Evolutionary conservation across 2,797 vertebrate species (phyloP), one percentile per base, ranked within the genome.

Genomic region (Malacoraja senta): DNA sequence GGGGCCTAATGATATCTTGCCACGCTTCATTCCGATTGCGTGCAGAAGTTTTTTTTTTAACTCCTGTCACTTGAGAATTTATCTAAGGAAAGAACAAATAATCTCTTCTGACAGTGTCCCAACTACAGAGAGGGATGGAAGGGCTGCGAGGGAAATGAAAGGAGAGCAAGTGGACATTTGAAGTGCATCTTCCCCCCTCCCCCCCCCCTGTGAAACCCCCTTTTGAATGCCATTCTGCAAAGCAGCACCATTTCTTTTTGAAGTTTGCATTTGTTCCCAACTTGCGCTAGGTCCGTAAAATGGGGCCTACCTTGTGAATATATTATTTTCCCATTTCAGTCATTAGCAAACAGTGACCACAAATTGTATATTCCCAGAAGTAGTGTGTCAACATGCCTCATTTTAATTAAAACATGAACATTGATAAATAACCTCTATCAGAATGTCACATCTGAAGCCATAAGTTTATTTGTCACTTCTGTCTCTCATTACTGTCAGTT

Each of bases 391-490:
- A 61, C 61, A 53, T 61, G 26, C 58, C 61, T 61, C 81, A 84
- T 84, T 84, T 84, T 61, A 61, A 83, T 13, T 61, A 84, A 58
- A 61, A n/a, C 7, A 8, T 84, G 53, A 84, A 13, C 26, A 84
- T 61, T 84, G 81, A 84, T 61, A 58, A 61, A n/a, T 84, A 84
- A 84, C 81, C 53, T 61, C 26, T 84, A 84, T 58, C 53, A 15
- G 81, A 58, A 83, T 61, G 81, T 84, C 53, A 61, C 53, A 84
- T 84, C 81, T 84, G 29, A 84, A 84, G 61, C 86, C 32, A 21
- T 91, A 68, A 91, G 29, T 71, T 0, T 65, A 38, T 90, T 68
- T 90, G 61, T 90, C 83, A 86, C n/a, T 29, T 88, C 65, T 65
- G 61, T 29, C 13, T 63, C 84, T 61, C 86, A 90, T 90, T 90